Conservation (phyloP, 2,888 invertebrate species). For the Ormyrus labotus region DNA sequence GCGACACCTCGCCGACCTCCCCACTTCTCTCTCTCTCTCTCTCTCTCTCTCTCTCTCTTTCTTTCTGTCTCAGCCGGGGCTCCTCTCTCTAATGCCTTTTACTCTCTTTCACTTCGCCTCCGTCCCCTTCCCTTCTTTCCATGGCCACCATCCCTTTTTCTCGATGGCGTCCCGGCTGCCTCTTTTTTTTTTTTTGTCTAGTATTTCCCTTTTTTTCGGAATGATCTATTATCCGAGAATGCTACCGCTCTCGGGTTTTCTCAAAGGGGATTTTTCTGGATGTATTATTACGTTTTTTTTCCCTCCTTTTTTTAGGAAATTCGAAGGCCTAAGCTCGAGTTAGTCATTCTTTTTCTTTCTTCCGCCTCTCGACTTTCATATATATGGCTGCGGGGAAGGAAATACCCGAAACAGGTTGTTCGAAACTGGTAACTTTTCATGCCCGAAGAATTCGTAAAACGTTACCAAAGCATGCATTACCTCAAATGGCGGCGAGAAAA, state of each 20-base stretch:
- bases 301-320: conserved; percentile 2
- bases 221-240: conserved; percentile 1
- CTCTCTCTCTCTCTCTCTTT: conserved; percentile 42
- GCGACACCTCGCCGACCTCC: conserved; percentile 70
- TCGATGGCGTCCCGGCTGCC: conserved; percentile 46
- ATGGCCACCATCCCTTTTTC: conserved; percentile 50
- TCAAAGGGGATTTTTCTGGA: background rate
- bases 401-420: conserved; percentile 52
- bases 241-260: background rate
- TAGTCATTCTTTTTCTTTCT: conserved; percentile 33
- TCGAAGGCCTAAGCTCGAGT: conserved; percentile 9
- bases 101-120: conserved; percentile 33
- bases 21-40: conserved; percentile 57
- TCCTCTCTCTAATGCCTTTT: conserved; percentile 2
- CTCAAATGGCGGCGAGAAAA: no score
- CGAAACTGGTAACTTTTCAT: conserved; percentile 40
- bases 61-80: no score
- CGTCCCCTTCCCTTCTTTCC: conserved; percentile 57
- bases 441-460: conserved; percentile 29
- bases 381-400: conserved; percentile 23
- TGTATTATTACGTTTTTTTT: conserved; percentile 4
- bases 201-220: conserved; percentile 16
- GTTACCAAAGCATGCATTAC: no score
- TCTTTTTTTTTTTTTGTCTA: conserved; percentile 41
- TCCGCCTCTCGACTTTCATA: conserved; percentile 23